Base-by-base conservation (phyloP, 2,113 vertebrate genomes). In the Casuarius casuarius region DNA sequence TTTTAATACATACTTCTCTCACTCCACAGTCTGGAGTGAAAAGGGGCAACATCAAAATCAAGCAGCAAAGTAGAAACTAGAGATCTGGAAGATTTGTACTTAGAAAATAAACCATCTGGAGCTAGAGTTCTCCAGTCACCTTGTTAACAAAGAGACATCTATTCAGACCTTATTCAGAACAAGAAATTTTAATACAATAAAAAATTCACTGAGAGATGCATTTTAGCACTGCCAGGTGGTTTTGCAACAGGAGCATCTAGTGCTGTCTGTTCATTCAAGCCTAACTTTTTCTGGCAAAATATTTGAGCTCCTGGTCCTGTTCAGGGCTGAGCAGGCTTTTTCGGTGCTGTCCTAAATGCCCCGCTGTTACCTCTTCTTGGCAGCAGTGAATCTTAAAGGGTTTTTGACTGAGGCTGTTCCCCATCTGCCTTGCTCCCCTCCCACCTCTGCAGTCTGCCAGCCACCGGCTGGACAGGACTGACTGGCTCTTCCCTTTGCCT, bases 401-500 rank as follows among this genome's bases (percentile, higher is more conserved):
- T 54, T 91, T 72, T 80, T 6, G 2, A 52, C 28, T 54, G 77
- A 90, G 74, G 73, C 67, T 94, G 25, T 22, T 94, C 80, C 87
- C 48, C 86, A 87, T 38, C 67, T 94, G 77, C 26, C 94, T 91
- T 81, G 40, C 62, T 66, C 6, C 46, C n/a, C 46, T 85, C 71
- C 78, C 42, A 85, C 44, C 74, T 87, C 54, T 31, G 9, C 90
- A 77, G 93, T 72, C 93, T 91, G 66, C 44, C 73, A 95, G 87
- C 75, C 93, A 71, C 94, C 76, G 84, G 89, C 80, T 42, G 35
- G 89, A 85, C 95, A 93, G 90, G 96, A 96, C 71, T 2, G 13
- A 96, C 96, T 88, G 90, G 94, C 90, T 97, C 67, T 95, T 87
- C 44, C 35, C 51, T 94, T 63, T 35, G 31, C 77, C 44, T 87